These are phyloP conservation scores for Trichoplusia ni DNA, from an alignment of 1,140 invertebrate genomes.

Conservation along the genomic window DNA sequence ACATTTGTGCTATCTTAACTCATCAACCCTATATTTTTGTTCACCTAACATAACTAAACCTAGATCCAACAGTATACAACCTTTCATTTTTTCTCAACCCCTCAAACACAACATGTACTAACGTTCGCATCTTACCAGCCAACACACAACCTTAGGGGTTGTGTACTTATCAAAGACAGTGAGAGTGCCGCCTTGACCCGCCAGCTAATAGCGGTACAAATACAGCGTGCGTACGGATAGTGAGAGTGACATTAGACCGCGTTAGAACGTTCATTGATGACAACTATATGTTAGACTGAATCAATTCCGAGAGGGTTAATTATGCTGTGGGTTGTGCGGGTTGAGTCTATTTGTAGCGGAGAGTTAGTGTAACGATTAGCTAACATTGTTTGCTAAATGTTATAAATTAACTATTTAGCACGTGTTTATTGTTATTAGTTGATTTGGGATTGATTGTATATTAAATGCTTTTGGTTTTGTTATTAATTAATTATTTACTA, in stretches of 20 bases:
- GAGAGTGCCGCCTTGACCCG: constrained; percentile 51
- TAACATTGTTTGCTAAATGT: constrained; percentile 7
- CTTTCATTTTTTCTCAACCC: not conserved
- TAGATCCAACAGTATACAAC: too few species aligned
- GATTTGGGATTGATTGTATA: too few species aligned
- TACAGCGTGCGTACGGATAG: constrained; percentile 41
- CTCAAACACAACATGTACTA: not conserved
- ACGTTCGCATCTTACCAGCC: not conserved
- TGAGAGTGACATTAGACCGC: constrained; percentile 47
- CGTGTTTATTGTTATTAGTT: too few species aligned
- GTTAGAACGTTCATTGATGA: constrained; percentile 6
- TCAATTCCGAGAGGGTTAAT: constrained; percentile 6
- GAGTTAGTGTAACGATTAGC: not conserved
- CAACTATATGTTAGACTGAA: constrained; percentile 9
- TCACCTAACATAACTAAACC: too few species aligned
- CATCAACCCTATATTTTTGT: too few species aligned
- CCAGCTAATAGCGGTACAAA: constrained; percentile 43
- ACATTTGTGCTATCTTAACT: too few species aligned
- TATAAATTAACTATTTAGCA: constrained; percentile 15
- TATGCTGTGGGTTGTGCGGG: constrained; percentile 6
- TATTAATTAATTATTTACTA: too few species aligned
- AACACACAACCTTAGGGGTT: not conserved
- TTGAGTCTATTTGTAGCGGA: not conserved
- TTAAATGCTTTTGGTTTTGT: too few species aligned
- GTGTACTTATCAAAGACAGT: constrained; percentile 48